Conservation (phyloP, 1,140 invertebrate genomes). For the Cyclina sinensis region DNA sequence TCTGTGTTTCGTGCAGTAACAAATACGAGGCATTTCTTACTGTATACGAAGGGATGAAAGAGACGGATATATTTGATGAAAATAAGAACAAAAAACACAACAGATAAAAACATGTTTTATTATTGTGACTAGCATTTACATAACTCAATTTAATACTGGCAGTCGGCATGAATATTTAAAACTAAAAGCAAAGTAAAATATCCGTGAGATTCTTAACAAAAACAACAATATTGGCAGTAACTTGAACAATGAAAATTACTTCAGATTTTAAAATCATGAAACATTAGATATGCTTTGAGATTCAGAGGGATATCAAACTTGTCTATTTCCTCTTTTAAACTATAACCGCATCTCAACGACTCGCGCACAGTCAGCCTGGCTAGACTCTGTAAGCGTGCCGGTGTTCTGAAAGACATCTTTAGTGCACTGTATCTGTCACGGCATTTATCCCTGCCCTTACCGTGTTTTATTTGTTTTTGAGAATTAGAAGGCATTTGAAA, state of each 20-base stretch:
- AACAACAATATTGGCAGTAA: neutral
- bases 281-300: constrained; percentile 67
- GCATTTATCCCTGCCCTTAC: constrained; percentile 66
- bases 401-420: neutral
- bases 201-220: neutral
- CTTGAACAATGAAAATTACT: neutral
- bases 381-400: constrained; percentile 64
- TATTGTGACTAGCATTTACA: neutral
- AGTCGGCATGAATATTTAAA: neutral
- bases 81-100: no score
- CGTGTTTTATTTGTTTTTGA: neutral
- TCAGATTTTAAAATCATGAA: constrained; percentile 42
- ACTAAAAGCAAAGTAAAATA: neutral
- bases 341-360: neutral
- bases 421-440: constrained; percentile 63
- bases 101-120: no score
- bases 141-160: neutral
- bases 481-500: constrained; percentile 60
- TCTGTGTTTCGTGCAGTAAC: no score
- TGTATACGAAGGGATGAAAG: no score
- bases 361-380: constrained; percentile 64
- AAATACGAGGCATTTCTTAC: no score
- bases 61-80: no score
- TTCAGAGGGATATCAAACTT: constrained; percentile 61
- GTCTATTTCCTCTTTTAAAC: constrained; percentile 26